A percentile compares a stretch with the other conserved stretches of the same genome.
These are phyloP conservation scores for Epinotia brunnichana DNA, from an alignment of 2,888 invertebrate species.

Conservation along the genomic window DNA sequence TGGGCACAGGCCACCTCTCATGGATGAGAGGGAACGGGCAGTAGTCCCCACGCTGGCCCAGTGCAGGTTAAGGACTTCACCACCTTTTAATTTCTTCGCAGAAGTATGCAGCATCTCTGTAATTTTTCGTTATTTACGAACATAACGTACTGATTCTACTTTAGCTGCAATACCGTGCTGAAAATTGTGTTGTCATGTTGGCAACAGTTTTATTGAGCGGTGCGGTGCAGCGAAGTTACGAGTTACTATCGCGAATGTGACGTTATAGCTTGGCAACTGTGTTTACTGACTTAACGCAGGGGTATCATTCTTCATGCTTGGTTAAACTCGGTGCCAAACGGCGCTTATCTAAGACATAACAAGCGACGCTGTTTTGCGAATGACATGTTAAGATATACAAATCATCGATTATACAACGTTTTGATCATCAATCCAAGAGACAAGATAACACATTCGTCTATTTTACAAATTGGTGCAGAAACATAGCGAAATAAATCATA, in stretches of 20 bases:
- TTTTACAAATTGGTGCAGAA: neutral
- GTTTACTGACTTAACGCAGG: slow-evolving; percentile 8
- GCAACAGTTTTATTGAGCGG: slow-evolving; percentile 24
- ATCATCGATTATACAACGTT: no score
- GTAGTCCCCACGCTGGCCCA: no score
- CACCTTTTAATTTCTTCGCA: no score
- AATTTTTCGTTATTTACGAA: neutral
- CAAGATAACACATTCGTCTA: neutral
- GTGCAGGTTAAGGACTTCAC: no score
- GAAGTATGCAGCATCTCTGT: no score
- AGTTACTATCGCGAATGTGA: neutral
- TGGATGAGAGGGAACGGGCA: no score
- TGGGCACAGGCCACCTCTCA: no score
- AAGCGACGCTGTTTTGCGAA: neutral
- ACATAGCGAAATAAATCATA: no score
- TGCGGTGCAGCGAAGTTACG: slow-evolving; percentile 14
- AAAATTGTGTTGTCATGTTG: slow-evolving; percentile 33
- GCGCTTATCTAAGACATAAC: neutral
- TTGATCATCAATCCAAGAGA: neutral
- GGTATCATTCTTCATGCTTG: neutral
- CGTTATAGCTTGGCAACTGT: slow-evolving; percentile 12
- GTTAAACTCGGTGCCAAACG: neutral
- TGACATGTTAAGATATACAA: neutral
- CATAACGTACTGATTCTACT: slow-evolving; percentile 3
- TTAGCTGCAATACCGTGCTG: neutral